Evolutionary conservation across 2,113 vertebrate species (phyloP).

Genomic region (Sander vitreus): DNA sequence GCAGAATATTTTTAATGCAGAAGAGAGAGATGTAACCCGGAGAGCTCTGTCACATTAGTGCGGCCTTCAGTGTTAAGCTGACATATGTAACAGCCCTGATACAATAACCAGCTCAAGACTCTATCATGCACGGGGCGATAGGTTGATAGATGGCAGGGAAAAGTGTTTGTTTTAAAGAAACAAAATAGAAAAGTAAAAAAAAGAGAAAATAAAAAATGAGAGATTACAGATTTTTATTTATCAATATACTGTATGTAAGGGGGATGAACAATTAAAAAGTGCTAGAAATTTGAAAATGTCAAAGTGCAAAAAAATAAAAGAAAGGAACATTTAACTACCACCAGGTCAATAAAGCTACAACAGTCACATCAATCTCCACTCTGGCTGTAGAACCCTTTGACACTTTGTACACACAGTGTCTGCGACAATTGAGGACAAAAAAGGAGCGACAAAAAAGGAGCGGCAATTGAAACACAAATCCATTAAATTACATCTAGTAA

Average conservation of each 20-base stretch:
- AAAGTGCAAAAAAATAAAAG: constrained; percentile 9
- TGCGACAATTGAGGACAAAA: too few species aligned
- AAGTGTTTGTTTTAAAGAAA: constrained; percentile 15
- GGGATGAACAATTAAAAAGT: neutral
- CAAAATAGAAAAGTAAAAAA: neutral
- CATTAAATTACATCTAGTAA: too few species aligned
- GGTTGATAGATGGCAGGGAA: constrained; percentile 38
- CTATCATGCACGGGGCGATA: constrained; percentile 23
- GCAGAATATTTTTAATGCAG: constrained; percentile 44
- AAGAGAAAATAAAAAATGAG: neutral
- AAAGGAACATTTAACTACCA: neutral
- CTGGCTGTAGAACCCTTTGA: constrained; percentile 35
- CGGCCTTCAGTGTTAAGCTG: constrained; percentile 69
- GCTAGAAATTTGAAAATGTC: neutral
- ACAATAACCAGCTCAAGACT: constrained; percentile 59
- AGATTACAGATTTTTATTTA: neutral
- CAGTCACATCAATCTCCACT: constrained; percentile 12
- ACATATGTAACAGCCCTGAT: constrained; percentile 54
- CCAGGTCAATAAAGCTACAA: constrained; percentile 3
- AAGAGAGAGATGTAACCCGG: constrained; percentile 62
- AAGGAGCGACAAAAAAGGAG: too few species aligned
- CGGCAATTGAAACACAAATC: constrained; percentile 11
- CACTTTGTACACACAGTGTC: neutral
- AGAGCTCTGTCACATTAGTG: constrained; percentile 68
- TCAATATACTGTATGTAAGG: neutral